phyloP scores from a whole-genome alignment of 2,888 invertebrate genomes.

The Leptinotarsa haldemani region DNA sequence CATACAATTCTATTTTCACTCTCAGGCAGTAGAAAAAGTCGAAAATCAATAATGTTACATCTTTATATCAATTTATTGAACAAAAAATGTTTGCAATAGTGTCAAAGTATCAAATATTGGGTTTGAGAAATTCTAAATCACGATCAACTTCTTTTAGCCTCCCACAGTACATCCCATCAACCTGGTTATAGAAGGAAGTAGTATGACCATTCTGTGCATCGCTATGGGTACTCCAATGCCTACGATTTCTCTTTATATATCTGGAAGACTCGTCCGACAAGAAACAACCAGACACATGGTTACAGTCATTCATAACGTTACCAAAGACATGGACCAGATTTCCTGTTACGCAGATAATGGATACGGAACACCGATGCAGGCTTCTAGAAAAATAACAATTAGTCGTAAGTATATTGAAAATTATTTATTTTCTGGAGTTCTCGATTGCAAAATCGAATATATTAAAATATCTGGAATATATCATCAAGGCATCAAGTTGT shows the following conservation, averaged over 20 bases:
- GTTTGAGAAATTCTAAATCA: background rate
- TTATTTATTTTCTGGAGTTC: too few species aligned
- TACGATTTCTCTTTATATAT: slow-evolving; percentile 84
- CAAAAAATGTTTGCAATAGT: background rate
- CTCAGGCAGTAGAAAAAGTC: too few species aligned
- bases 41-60: too few species aligned
- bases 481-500: too few species aligned
- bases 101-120: background rate
- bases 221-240: slow-evolving; percentile 89
- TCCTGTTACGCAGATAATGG: slow-evolving; percentile 91
- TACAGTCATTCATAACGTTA: slow-evolving; percentile 86
- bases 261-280: slow-evolving; percentile 82
- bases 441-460: too few species aligned
- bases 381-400: slow-evolving; percentile 82
- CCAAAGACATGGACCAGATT: slow-evolving; percentile 86
- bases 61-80: background rate
- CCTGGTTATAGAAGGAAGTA: slow-evolving; percentile 84
- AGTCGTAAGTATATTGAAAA: slow-evolving; percentile 76
- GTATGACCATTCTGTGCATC: slow-evolving; percentile 87
- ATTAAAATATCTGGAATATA: too few species aligned
- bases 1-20: too few species aligned
- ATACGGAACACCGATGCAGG: slow-evolving; percentile 88
- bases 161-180: slow-evolving; percentile 87
- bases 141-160: slow-evolving; percentile 68
- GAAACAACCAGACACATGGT: slow-evolving; percentile 88